phyloP scores from a whole-genome alignment of 92 coral and sea anemone species.

The Zoanthus sansibaricus region DNA sequence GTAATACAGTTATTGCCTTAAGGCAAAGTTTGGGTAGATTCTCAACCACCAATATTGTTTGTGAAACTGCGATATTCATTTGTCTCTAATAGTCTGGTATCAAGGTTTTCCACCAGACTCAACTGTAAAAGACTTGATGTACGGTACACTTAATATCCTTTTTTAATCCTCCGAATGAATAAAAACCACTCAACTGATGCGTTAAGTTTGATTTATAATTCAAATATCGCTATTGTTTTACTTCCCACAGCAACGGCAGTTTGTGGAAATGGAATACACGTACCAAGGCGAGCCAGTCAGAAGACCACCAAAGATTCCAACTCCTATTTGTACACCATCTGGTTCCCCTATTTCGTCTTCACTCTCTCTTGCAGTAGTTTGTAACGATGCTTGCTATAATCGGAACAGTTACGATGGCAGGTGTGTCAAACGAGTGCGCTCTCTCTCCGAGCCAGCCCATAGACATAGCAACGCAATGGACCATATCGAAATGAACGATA shows the following conservation, averaged over 20 bases:
- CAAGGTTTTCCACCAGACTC: too few species aligned
- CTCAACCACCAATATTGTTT: too few species aligned
- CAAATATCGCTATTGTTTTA: not conserved
- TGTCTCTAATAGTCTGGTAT: too few species aligned
- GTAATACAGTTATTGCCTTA: too few species aligned
- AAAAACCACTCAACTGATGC: not conserved
- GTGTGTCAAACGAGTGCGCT: conserved; percentile 90
- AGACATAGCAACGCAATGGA: conserved; percentile 86
- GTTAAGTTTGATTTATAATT: not conserved
- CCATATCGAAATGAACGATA: conserved; percentile 86
- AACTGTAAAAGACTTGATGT: too few species aligned
- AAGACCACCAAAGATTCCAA: conserved; percentile 74
- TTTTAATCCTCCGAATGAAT: too few species aligned
- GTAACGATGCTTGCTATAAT: conserved; percentile 88
- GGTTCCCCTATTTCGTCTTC: conserved; percentile 97
- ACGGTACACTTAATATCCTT: not conserved
- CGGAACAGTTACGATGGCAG: conserved; percentile 87
- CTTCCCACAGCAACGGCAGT: conserved; percentile 86
- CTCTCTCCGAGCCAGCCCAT: conserved; percentile 86
- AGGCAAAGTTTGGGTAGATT: too few species aligned
- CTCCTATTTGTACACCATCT: conserved; percentile 95
- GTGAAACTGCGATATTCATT: too few species aligned
- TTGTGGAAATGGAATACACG: conserved; percentile 96
- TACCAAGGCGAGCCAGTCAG: conserved; percentile 89
- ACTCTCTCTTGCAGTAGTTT: conserved; percentile 86